Evolutionary conservation across 2,797 vertebrate genomes (phyloP).

Genomic region (Holocentrus rufus): DNA sequence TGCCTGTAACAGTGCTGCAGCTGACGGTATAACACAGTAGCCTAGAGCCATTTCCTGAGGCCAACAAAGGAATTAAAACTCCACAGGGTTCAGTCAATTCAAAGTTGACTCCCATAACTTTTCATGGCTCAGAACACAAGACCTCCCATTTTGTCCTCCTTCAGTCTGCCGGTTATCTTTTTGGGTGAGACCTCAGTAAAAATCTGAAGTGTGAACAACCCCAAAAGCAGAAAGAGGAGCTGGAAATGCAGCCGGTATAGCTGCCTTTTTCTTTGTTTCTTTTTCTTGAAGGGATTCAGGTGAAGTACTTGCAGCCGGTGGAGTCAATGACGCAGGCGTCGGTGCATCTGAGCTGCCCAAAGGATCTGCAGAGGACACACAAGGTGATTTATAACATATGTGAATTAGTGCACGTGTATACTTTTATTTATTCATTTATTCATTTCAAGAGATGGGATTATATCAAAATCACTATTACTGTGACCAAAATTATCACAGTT

Average conservation of each 20-base stretch:
- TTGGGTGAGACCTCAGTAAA: conserved; percentile 45
- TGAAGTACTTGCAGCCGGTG: conserved; percentile 94
- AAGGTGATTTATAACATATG: neutral
- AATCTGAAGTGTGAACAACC: conserved; percentile 45
- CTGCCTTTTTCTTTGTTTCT: conserved; percentile 7
- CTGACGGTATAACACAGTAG: conserved; percentile 47
- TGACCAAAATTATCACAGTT: too few relatives aligned
- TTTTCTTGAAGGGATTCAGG: conserved; percentile 78
- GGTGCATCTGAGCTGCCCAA: conserved; percentile 89
- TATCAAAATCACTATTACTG: too few relatives aligned
- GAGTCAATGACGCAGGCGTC: conserved; percentile 93
- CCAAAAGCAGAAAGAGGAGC: conserved; percentile 37
- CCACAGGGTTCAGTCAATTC: conserved; percentile 27
- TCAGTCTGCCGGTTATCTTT: conserved; percentile 49
- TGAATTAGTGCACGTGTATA: neutral
- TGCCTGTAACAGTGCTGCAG: conserved; percentile 74
- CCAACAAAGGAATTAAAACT: conserved; percentile 42
- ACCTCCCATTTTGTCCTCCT: conserved; percentile 35
- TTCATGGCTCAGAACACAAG: conserved; percentile 52
- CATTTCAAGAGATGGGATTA: neutral
- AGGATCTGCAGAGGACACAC: conserved; percentile 82
- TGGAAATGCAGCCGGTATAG: conserved; percentile 38
- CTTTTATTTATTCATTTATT: too few relatives aligned
- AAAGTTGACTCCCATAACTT: conserved; percentile 47
- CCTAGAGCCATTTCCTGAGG: conserved; percentile 53